A percentile compares a stretch with the other conserved stretches of the same genome.
These are phyloP conservation scores for Opisthograptis luteolata DNA, from an alignment of 2,888 invertebrate species.

Conservation along the genomic window DNA sequence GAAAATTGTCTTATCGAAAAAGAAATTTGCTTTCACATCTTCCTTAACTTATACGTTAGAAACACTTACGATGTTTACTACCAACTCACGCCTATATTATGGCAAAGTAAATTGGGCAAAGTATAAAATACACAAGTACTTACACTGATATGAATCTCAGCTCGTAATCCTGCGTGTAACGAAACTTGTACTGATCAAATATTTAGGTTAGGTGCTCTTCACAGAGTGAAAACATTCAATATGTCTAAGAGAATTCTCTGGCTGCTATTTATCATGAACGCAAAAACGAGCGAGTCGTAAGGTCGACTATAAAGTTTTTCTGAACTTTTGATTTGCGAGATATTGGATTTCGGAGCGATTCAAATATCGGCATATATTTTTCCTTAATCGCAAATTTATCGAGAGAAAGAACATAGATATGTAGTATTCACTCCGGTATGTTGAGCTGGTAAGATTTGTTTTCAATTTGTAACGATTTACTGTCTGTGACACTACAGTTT, in stretches of 20 bases:
- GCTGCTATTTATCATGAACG: constrained; percentile 29
- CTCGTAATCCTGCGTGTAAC: constrained; percentile 1
- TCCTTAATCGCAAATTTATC: neutral
- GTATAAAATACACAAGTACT: constrained; percentile 9
- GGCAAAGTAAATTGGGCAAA: constrained; percentile 1
- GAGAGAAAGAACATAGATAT: neutral
- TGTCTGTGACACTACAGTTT: too few relatives aligned
- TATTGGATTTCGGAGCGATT: constrained; percentile 36
- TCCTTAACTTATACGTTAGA: neutral
- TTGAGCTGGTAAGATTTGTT: neutral
- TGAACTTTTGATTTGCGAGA: constrained; percentile 37
- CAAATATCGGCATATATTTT: constrained; percentile 27
- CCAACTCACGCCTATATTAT: neutral
- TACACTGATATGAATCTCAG: constrained; percentile 13
- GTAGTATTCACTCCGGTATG: neutral
- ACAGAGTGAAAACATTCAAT: constrained; percentile 29
- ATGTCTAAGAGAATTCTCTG: constrained; percentile 21
- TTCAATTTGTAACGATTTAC: neutral
- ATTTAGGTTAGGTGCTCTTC: constrained; percentile 14
- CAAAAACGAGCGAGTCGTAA: constrained; percentile 27
- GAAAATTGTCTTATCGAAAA: too few relatives aligned
- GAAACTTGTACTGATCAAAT: constrained; percentile 24
- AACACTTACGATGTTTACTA: neutral
- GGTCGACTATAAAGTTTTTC: constrained; percentile 32
- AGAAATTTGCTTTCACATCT: too few relatives aligned